Base-by-base conservation (phyloP, 2,888 invertebrate species). In the Morpho achilles region DNA sequence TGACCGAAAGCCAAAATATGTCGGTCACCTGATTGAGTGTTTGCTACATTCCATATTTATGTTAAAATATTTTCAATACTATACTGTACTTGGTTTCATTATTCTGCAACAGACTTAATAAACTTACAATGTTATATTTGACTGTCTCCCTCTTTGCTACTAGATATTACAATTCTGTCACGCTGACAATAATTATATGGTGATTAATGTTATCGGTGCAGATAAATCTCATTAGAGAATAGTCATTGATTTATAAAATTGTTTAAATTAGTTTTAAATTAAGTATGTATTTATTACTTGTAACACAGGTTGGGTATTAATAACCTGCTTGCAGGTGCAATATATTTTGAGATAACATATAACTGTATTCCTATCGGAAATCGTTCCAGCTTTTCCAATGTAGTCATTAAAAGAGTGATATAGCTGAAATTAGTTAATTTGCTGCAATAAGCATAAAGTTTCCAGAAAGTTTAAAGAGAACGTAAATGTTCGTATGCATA, bases 11-110 rank as follows among this genome's bases (percentile, higher is more conserved):
- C 84, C 84, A 76, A 74, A 80, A 81, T 80, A 85, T 74, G 81
- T 85, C 74, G 84, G 84, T 86, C 80, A 81, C 85, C 84, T 84
- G 82, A 86, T 86, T 85, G 89, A 88, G 88, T 88, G 89, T 89
- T 87, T 85, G 81, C 85, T 90, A 90, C 89, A 90, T 90, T 89
- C 89, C 89, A 90, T 90, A 88, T 89, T 89, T 89, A 89, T 89
- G 89, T 88, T 88, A 87, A 88, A 85, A 84, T 87, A 85, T 83
- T 87, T 76, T 85, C 80, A 77, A 79, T 84, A 77, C 75, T 82
- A 44, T 78, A 75, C 76, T 79, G 80, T 79, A 76, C 74, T 74
- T 68, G 75, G 77, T 75, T 62, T 63, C 66, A 62, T 50, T 64
- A 66, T 50, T 64, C 64, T 66, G 64, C 62, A 62, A 59, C 58